These are phyloP conservation scores for Trachythela sp. DNA, from an alignment of 64 coral and sea anemone genomes.

Conservation along the genomic window DNA sequence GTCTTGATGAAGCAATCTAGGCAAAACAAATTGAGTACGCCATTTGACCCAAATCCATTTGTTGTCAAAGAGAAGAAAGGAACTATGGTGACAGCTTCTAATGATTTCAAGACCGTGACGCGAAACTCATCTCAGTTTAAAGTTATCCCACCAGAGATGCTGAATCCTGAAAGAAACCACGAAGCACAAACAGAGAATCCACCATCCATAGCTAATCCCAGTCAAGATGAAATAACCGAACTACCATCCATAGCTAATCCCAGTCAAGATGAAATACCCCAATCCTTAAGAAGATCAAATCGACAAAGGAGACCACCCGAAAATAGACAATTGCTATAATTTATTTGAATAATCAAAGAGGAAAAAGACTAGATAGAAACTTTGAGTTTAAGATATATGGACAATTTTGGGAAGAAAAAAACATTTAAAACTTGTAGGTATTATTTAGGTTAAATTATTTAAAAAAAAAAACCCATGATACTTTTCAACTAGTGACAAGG, in stretches of 20 bases:
- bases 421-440: not conserved
- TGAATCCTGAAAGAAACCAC: too few species aligned
- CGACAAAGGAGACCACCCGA: not conserved
- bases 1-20: not conserved
- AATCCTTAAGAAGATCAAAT: not conserved
- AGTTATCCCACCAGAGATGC: not conserved
- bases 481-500: not conserved
- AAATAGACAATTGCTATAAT: not conserved
- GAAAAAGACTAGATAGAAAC: not conserved
- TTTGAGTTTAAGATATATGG: not conserved
- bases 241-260: not conserved
- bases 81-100: not conserved
- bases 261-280: not conserved
- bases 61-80: slow-evolving; percentile 1
- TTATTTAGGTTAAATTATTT: not conserved
- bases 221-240: not conserved
- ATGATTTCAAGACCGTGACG: not conserved
- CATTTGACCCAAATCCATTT: slow-evolving; percentile 12
- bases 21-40: not conserved
- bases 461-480: not conserved
- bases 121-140: not conserved
- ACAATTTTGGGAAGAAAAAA: not conserved
- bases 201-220: not conserved
- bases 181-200: not conserved
- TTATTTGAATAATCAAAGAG: not conserved